Percentiles rank a stretch among this genome's conserved stretches.
Conservation (phyloP, 2,888 invertebrate species). For the Caenorhabditis japonica region DNA sequence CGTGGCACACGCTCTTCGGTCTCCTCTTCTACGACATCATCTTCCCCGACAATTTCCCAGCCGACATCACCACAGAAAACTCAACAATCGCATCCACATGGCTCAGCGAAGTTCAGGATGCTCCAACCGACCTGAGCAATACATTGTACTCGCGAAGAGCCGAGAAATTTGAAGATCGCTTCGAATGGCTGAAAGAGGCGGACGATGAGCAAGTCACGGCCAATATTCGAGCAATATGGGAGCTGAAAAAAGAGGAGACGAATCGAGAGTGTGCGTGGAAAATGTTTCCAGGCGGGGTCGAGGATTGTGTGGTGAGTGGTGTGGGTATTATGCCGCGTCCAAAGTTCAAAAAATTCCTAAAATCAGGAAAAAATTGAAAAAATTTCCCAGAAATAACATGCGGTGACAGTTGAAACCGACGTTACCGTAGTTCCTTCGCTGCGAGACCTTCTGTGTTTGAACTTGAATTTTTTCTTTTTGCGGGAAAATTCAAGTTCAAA, state of each 20-base stretch:
- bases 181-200: constrained; percentile 53
- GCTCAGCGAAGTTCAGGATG: constrained; percentile 65
- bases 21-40: constrained; percentile 67
- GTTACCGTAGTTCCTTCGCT: no score
- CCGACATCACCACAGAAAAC: background rate
- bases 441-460: no score
- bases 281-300: constrained; percentile 20
- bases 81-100: constrained; percentile 47
- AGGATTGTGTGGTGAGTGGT: constrained; percentile 26
- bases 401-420: no score
- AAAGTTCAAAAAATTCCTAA: no score
- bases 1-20: constrained; percentile 70
- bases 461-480: no score
- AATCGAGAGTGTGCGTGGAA: constrained; percentile 50
- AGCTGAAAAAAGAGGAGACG: constrained; percentile 16
- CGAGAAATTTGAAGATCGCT: constrained; percentile 54
- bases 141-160: constrained; percentile 49
- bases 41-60: constrained; percentile 29
- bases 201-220: constrained; percentile 20
- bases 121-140: constrained; percentile 66
- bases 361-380: no score
- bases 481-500: no score
- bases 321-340: no score
- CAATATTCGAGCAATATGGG: constrained; percentile 31
- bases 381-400: no score